Evolutionary conservation across 2,888 invertebrate genomes (phyloP), one percentile per base, ranked within the genome.

Genomic region (Nymphalis c-album): DNA sequence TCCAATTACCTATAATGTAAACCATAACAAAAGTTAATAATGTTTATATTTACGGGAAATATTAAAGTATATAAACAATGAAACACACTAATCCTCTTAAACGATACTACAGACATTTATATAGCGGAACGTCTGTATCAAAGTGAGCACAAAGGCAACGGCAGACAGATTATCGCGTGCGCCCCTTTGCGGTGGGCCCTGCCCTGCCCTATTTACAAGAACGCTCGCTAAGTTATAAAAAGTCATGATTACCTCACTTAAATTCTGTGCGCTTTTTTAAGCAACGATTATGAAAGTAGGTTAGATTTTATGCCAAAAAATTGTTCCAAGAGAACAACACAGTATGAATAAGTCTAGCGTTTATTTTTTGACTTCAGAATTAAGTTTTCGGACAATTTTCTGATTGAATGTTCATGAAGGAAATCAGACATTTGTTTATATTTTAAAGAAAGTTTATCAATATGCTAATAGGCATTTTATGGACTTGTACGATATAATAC

Each of bases 81-180:
- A 57, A 57, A n/a, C n/a, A 17, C 7, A n/a, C 47, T 40, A 48
- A 58, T 64, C 57, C 63, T 48, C 40, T 48, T 64, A 58, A 53
- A 13, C 16, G 6, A 16, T 22, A 26, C 53, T 26, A 35, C 20
- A 58, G 35, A 40, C 20, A 46, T 66, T n/a, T 55, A 60, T 64
- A 35, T 58, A 50, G 46, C 46, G 48, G 62, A 69, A 63, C 31
- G 60, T 69, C 60, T 63, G 45, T 66, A 57, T 46, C 60, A 22
- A 55, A 20, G 50, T 18, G 45, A 26, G 20, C 45, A 48, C 64
- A 69, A 63, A 60, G 60, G 60, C 60, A 31, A 60, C 66, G 55
- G 63, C 55, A 64, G 63, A 63, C 61, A 67, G 62, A 70, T 70
- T 70, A 72, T 70, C 68, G 67, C 66, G 68, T 64, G 65, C 47